phyloP scores from a whole-genome alignment of 1,140 invertebrate genomes.

The Ctenoplectra terminalis region DNA sequence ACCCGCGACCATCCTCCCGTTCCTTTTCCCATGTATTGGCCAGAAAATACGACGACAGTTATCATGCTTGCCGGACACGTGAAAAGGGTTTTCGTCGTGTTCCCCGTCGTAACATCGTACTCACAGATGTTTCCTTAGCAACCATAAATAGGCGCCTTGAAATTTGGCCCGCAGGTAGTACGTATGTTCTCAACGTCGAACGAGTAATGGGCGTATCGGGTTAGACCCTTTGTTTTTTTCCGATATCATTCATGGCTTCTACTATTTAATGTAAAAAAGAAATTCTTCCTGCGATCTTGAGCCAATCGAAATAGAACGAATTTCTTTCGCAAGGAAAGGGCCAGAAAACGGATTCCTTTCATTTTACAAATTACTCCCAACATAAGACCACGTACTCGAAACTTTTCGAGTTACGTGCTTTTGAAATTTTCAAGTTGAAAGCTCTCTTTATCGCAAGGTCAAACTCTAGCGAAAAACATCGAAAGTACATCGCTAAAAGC shows the following conservation, averaged over 20 bases:
- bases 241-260: too few species aligned
- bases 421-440: background rate
- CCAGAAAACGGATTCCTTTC: too few species aligned
- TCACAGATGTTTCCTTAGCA: constrained; percentile 39
- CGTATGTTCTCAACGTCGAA: background rate
- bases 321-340: too few species aligned
- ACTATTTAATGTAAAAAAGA: too few species aligned
- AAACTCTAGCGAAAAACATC: background rate
- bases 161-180: constrained; percentile 40
- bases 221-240: too few species aligned
- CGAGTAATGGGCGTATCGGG: background rate
- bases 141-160: constrained; percentile 47
- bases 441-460: background rate
- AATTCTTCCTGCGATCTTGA: too few species aligned
- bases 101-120: constrained; percentile 34
- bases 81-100: constrained; percentile 42
- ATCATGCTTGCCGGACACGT: constrained; percentile 38
- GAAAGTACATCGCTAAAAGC: background rate
- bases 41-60: constrained; percentile 46
- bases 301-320: too few species aligned
- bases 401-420: too few species aligned
- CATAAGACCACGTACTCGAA: too few species aligned
- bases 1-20: background rate
- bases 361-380: too few species aligned
- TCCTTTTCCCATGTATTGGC: background rate